These are phyloP conservation scores for Phalacrocorax carbo DNA, from an alignment of 2,113 vertebrate genomes.

Conservation along the genomic window DNA sequence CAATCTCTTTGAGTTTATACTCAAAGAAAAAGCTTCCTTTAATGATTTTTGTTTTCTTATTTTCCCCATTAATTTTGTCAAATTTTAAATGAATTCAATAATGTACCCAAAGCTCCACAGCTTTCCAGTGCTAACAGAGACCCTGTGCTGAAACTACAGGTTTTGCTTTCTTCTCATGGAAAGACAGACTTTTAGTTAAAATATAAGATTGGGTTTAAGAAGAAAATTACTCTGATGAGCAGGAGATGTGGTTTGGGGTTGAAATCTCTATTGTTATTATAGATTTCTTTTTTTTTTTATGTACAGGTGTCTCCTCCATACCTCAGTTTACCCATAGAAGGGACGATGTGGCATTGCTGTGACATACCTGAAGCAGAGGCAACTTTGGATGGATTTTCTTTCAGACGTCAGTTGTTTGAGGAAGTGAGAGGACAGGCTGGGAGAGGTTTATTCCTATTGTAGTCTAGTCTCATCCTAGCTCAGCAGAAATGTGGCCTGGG, in stretches of 20 bases:
- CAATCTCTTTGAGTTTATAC: not conserved
- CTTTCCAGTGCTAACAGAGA: not conserved
- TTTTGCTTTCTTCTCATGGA: not conserved
- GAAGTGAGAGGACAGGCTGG: not conserved
- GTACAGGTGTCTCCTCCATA: not conserved
- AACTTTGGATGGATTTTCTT: not conserved
- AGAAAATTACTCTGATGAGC: not conserved
- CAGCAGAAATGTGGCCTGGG: not conserved
- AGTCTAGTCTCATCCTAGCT: not conserved
- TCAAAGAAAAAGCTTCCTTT: not conserved
- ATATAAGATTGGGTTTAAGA: not conserved
- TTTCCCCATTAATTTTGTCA: conserved; percentile 13
- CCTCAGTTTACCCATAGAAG: not conserved
- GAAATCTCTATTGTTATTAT: not conserved
- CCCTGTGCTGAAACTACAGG: not conserved
- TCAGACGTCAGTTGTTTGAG: not conserved
- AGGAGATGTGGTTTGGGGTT: not conserved
- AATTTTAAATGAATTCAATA: not conserved
- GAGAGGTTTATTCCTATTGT: not conserved
- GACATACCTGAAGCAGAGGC: not conserved
- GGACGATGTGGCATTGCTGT: fast-evolving
- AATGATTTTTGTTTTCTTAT: not conserved
- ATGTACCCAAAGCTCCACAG: not conserved
- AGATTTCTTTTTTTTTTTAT: not conserved
- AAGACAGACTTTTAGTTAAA: not conserved